Percentiles rank a stretch among this genome's conserved stretches.
These are phyloP conservation scores for Caenorhabditis angaria DNA, from an alignment of 2,888 invertebrate genomes.

Conservation along the genomic window DNA sequence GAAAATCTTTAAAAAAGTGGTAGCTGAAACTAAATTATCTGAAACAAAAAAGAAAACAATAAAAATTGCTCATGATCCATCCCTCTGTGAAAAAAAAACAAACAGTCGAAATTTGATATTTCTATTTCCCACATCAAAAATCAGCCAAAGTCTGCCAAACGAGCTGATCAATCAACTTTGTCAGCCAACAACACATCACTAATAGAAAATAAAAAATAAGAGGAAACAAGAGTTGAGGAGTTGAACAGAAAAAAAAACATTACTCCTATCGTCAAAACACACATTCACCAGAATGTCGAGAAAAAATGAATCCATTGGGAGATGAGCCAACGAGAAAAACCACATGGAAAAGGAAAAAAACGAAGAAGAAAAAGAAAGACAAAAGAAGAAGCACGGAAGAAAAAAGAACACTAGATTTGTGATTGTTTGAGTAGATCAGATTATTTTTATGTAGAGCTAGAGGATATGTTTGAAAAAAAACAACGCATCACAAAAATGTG, in stretches of 20 bases:
- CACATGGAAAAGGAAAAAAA: conserved; percentile 12
- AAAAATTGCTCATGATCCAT: too few species aligned
- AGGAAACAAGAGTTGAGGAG: neutral
- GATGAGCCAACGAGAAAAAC: conserved; percentile 20
- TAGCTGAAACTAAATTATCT: too few species aligned
- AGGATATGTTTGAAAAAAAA: neutral
- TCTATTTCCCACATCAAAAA: neutral
- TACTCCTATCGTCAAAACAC: conserved; percentile 13
- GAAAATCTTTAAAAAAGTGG: too few species aligned
- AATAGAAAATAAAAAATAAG: conserved; percentile 2
- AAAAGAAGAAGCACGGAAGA: conserved; percentile 11
- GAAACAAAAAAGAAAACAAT: too few species aligned
- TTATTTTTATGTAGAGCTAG: neutral
- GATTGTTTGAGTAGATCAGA: neutral
- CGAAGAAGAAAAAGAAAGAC: conserved; percentile 10
- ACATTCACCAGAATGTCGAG: conserved; percentile 37
- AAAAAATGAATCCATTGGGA: conserved; percentile 37
- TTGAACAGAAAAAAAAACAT: conserved; percentile 9
- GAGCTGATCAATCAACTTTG: conserved; percentile 19
- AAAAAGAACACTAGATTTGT: conserved; percentile 14
- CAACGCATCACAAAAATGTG: conserved; percentile 15
- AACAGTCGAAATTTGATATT: neutral
- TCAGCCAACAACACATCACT: neutral
- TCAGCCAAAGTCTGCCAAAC: neutral
- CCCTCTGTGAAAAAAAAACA: neutral